These are phyloP conservation scores for Eretmochelys imbricata DNA, from an alignment of 2,113 vertebrate species.

Conservation along the genomic window DNA sequence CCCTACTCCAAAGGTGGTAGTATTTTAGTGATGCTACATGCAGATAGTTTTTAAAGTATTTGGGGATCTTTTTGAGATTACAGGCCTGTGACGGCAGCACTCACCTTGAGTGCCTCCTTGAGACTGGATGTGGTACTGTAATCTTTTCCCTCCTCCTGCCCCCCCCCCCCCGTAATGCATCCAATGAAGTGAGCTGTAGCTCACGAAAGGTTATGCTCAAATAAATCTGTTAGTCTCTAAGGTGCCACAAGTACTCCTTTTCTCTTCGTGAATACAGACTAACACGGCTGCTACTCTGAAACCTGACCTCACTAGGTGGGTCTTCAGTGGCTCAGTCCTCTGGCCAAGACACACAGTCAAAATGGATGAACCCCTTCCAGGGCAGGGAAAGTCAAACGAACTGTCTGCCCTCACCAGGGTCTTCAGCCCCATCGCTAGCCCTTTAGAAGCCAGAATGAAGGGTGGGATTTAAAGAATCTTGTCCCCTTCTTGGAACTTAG, in stretches of 20 bases:
- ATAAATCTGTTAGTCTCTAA: too few species aligned
- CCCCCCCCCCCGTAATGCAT: too few species aligned
- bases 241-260: too few species aligned
- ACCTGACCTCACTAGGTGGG: background rate
- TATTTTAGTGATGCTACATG: background rate
- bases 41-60: background rate
- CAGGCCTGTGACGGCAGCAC: background rate
- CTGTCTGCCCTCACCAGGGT: background rate
- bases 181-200: too few species aligned
- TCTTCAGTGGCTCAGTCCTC: background rate
- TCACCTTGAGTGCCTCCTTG: background rate
- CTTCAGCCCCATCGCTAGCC: background rate
- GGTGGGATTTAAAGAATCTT: background rate
- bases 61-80: background rate
- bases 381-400: background rate
- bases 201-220: too few species aligned
- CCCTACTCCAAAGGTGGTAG: background rate
- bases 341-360: background rate
- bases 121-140: background rate
- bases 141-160: background rate
- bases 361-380: background rate
- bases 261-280: too few species aligned
- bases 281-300: too few species aligned
- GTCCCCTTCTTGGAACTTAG: background rate
- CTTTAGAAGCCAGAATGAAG: background rate